These are phyloP conservation scores for Corythaixoides concolor DNA, from an alignment of 2,113 vertebrate species.

Conservation along the genomic window DNA sequence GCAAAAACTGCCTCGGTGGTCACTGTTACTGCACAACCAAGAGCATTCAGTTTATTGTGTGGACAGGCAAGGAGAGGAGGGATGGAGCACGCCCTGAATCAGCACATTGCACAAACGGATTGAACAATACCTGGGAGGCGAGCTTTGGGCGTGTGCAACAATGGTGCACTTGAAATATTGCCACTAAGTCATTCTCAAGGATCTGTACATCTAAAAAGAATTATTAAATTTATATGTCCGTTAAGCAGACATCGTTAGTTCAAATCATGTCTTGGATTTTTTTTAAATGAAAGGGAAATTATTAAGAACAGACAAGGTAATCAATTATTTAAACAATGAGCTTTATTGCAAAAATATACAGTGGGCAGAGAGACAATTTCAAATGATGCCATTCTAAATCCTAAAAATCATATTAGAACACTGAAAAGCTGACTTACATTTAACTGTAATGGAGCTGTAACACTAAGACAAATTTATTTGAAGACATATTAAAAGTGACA, in stretches of 20 bases:
- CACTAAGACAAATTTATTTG: background rate
- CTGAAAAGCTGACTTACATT: background rate
- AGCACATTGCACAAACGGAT: background rate
- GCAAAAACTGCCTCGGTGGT: background rate
- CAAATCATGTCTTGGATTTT: background rate
- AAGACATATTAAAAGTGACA: conserved; percentile 14
- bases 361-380: background rate
- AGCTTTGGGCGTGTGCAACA: background rate
- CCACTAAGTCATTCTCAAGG: background rate
- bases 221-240: background rate
- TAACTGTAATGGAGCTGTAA: background rate
- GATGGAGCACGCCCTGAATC: background rate
- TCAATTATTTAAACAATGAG: background rate
- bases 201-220: background rate
- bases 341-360: background rate
- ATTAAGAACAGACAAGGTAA: background rate
- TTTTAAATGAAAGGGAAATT: background rate
- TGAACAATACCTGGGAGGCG: background rate
- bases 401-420: background rate
- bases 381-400: background rate
- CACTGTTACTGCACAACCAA: background rate
- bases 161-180: background rate
- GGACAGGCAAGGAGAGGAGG: background rate
- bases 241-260: background rate
- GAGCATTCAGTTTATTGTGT: background rate